Percentiles rank a stretch among this genome's conserved stretches.
These are phyloP conservation scores for Lepidotrigona ventralis DNA, from an alignment of 1,140 invertebrate genomes.

Conservation along the genomic window DNA sequence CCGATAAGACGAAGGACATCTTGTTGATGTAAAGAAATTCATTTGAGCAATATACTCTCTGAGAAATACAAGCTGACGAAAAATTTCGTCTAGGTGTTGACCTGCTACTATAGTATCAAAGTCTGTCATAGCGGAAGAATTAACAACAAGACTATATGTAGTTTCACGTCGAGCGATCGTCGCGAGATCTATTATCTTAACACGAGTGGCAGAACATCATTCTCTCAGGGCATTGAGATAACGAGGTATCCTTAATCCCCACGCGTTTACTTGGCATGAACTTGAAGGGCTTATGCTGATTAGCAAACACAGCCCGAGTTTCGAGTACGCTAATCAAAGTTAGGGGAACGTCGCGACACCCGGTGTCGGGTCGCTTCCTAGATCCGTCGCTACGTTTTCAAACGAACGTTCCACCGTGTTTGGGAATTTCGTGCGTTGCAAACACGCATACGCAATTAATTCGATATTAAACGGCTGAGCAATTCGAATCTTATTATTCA, in stretches of 20 bases:
- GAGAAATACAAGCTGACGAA: too few species aligned
- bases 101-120: too few species aligned
- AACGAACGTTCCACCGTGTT: not conserved
- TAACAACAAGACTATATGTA: too few species aligned
- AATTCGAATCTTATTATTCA: not conserved
- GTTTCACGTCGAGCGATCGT: not conserved
- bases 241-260: constrained; percentile 27
- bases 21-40: too few species aligned
- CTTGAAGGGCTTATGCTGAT: constrained; percentile 31
- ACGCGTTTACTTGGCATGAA: constrained; percentile 14
- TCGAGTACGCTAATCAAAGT: constrained; percentile 30
- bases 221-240: constrained; percentile 20
- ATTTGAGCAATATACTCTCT: too few species aligned
- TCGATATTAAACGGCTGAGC: not conserved
- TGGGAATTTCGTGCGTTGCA: not conserved
- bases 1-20: too few species aligned
- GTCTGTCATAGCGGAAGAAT: too few species aligned
- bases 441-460: not conserved
- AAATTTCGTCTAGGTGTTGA: too few species aligned
- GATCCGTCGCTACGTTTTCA: not conserved
- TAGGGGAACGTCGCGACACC: not conserved
- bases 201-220: not conserved
- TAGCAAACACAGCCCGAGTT: constrained; percentile 24
- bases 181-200: not conserved
- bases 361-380: not conserved